Evolutionary conservation across 2,797 vertebrate species (phyloP).

Genomic region (Melanotaenia trifasciata): DNA sequence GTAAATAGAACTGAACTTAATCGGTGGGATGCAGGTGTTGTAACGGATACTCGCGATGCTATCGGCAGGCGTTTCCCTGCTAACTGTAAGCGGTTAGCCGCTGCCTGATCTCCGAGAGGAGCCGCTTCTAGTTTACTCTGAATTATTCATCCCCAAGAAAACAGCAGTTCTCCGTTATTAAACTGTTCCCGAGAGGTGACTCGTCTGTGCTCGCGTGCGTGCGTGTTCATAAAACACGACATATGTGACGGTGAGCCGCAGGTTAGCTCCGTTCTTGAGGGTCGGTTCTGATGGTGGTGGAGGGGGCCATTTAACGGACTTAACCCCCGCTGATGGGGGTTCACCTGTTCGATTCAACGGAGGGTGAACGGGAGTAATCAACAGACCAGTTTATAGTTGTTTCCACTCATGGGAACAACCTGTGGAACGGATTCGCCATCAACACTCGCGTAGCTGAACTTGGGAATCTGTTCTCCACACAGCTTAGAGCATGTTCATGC

Average conservation of each 20-base stretch:
- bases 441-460: too few species aligned
- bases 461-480: neutral
- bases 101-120: conserved; percentile 1
- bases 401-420: too few species aligned
- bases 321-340: too few species aligned
- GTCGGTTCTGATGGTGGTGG: too few species aligned
- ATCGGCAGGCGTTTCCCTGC: neutral
- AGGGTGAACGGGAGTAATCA: too few species aligned
- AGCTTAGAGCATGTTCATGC: too few species aligned
- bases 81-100: neutral
- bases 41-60: neutral
- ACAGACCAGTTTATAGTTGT: too few species aligned
- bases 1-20: neutral
- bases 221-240: neutral
- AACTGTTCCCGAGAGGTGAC: neutral
- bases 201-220: neutral
- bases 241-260: too few species aligned
- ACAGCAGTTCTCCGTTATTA: neutral
- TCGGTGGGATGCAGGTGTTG: neutral
- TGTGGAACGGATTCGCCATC: too few species aligned
- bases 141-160: conserved; percentile 3
- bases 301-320: too few species aligned
- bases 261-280: too few species aligned
- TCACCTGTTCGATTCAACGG: too few species aligned
- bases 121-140: neutral